These are phyloP conservation scores for Phymatocera aterrima DNA, from an alignment of 2,888 invertebrate species.

Conservation along the genomic window DNA sequence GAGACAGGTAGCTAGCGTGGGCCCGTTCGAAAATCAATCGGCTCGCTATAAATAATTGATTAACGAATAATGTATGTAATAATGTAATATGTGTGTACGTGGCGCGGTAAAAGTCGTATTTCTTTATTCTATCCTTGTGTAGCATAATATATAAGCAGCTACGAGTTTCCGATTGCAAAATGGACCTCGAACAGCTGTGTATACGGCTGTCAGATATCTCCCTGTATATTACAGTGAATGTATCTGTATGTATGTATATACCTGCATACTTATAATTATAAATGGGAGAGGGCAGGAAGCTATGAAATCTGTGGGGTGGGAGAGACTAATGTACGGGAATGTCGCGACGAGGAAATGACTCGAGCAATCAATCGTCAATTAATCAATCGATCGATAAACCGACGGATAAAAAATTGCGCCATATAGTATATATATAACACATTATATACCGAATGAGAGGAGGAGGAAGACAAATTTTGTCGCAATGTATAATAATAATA, in stretches of 20 bases:
- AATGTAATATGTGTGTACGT: too few species aligned
- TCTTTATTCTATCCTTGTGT: conserved; percentile 31
- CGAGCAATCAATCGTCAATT: conserved; percentile 20
- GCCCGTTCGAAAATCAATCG: neutral
- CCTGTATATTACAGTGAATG: conserved; percentile 33
- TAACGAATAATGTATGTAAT: too few species aligned
- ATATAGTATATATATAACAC: too few species aligned
- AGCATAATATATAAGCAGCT: neutral
- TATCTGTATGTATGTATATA: too few species aligned
- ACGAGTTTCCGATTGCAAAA: conserved; percentile 37
- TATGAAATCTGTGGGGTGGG: neutral
- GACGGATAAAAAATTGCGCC: conserved; percentile 11
- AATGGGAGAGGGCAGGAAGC: conserved; percentile 34
- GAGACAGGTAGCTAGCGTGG: neutral
- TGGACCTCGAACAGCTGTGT: conserved; percentile 39
- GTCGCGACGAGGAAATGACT: too few species aligned
- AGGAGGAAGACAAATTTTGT: too few species aligned
- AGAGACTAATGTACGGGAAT: too few species aligned
- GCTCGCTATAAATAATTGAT: too few species aligned
- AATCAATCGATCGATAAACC: conserved; percentile 14
- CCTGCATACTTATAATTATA: too few species aligned
- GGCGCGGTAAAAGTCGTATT: neutral
- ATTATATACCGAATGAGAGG: too few species aligned
- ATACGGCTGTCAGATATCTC: too few species aligned
- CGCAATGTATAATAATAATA: neutral